Base-by-base conservation (phyloP, 1,140 invertebrate species). In the Drosophila subpulchrella region DNA sequence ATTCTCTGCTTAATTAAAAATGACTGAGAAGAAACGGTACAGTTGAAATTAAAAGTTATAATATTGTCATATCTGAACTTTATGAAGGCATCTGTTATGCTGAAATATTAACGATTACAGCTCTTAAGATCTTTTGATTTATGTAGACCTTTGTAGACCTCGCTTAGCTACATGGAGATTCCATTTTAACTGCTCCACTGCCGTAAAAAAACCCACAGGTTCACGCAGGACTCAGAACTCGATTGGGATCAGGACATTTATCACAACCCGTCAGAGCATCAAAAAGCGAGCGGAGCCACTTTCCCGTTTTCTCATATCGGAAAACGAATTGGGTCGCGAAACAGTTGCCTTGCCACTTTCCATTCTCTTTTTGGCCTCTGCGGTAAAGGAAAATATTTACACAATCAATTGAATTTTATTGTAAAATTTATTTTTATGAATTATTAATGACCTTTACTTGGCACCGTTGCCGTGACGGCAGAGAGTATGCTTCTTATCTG, bases 361-460 rank as follows among this genome's bases (percentile, higher is more conserved):
- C 20, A 13, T 34, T 51, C 27, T 46, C 34, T 58, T 24, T 42
- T 63, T 50, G 32, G 54, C 27, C 38, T 60, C 54, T 75, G 62
- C 46, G 74, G 47, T 30, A 41, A 78, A 82, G 61, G 59, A 77
- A 82, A 88, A 82, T 88, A 83, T 88, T 88, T 88, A 71, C 79
- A 77, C 83, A 88, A 82, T 88, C 83, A 88, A 88, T 88, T 88
- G 79, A 83, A 83, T 88, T 86, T 86, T 74, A 88, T 88, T 88
- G 83, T 77, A 70, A 79, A 81, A 63, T 76, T 47, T 88, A 57
- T 80, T 74, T 88, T 88, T 70, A 83, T 83, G 76, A 88, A 88
- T 88, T 88, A 88, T 88, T 88, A 83, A 88, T 88, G 83, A 74
- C 65, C 76, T 70, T 47, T 63, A 63, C 55, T 41, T 48, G 70